Evolutionary conservation across 2,888 invertebrate genomes (phyloP), one percentile per base, ranked within the genome.

Genomic region (Thera britannica): DNA sequence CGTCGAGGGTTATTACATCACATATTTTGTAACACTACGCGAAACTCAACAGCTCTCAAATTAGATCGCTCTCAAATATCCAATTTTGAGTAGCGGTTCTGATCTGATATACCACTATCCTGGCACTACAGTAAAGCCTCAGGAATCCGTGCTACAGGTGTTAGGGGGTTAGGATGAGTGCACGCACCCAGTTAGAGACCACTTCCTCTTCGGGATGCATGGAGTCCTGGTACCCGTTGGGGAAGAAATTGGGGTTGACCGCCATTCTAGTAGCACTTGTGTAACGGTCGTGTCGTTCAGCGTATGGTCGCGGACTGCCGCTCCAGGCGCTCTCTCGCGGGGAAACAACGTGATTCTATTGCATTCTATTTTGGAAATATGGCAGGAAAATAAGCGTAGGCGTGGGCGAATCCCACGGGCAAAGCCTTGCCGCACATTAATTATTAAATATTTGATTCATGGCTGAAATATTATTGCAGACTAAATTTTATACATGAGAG

Each of bases 181-280:
- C 83, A 94, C 94, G 89, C 94, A 95, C 95, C 95, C 95, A 95
- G 82, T 94, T 95, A 79, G 90, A 88, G 80, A 95, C 95, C 69
- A 92, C 92, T 85, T 95, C 95, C 74, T 95, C 95, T 72, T 95
- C 95, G 72, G 88, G 93, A 83, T 93, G 93, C 88, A 89, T 90
- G 75, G 92, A 88, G 79, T 93, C 93, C 86, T 93, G 93, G 87
- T 93, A 93, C 67, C 93, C 93, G 81, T 93, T 93, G 83, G 93
- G 93, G 88, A 93, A 93, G 89, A 93, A 93, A 80, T 93, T 93
- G 61, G 85, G 91, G 87, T 93, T 92, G 83, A 89, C 84, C 75
- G 91, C 84, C 92, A 92, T 93, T 69, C 74, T 78, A 71, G 75
- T 80, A 83, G 76, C 84, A 87, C 86, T 86, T 69, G 79, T 79